Evolutionary conservation across 2,888 invertebrate species (phyloP).

Genomic region (Stenoptilia bipunctidactyla): DNA sequence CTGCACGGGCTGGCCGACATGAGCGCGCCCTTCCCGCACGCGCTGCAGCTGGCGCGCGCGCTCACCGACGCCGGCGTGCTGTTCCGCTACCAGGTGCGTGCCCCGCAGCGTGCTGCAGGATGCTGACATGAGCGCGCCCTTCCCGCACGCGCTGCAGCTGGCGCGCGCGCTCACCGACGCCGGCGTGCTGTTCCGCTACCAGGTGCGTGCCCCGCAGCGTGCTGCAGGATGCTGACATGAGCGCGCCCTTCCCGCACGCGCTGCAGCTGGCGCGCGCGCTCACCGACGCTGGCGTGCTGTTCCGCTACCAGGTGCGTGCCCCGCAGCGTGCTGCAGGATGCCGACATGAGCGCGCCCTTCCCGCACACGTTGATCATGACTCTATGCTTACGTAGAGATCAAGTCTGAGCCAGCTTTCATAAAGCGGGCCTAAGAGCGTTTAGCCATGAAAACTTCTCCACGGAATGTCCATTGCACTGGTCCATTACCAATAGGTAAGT

Average conservation of each 20-base stretch:
- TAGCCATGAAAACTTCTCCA: background rate
- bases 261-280: slow-evolving; percentile 90
- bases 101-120: slow-evolving; percentile 93
- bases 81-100: slow-evolving; percentile 93
- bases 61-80: slow-evolving; percentile 89
- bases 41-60: slow-evolving; percentile 89
- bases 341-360: slow-evolving; percentile 93
- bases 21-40: slow-evolving; percentile 94
- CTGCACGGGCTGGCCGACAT: slow-evolving; percentile 94
- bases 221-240: slow-evolving; percentile 93
- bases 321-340: slow-evolving; percentile 94
- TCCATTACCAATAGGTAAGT: background rate
- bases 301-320: slow-evolving; percentile 92
- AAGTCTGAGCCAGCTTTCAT: too few relatives aligned
- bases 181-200: slow-evolving; percentile 91
- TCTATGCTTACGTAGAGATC: too few relatives aligned
- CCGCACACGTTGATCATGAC: slow-evolving; percentile 93
- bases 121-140: slow-evolving; percentile 93
- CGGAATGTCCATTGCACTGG: too few relatives aligned
- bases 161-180: slow-evolving; percentile 90
- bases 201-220: slow-evolving; percentile 92
- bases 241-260: slow-evolving; percentile 95
- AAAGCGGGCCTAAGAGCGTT: too few relatives aligned
- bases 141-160: slow-evolving; percentile 91
- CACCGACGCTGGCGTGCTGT: slow-evolving; percentile 88